Base-by-base conservation (phyloP, 2,797 vertebrate species). In the Sternarchorhynchus goeldii region DNA sequence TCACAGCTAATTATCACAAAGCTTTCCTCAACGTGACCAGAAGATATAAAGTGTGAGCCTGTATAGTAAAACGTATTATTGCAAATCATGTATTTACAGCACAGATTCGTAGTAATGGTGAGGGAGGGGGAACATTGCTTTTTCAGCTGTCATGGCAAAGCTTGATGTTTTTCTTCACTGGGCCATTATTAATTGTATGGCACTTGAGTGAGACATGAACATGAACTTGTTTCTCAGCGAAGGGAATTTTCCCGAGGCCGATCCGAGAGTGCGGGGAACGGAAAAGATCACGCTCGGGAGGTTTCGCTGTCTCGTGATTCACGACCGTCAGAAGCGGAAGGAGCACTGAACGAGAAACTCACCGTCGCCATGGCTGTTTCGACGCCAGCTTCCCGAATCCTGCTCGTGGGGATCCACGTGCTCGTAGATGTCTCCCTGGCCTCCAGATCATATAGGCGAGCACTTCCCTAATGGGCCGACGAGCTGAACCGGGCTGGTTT, bases 91-190 rank as follows among this genome's bases (percentile, higher is more conserved):
- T 6, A 21, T 50, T 12, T 50, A 50, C 10, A 12, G 10, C 10
- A 50, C 45, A 45, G 65, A n/a, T 29, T 68, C 12, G 6, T 50
- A 6, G 21, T 50, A 50, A 62, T 29, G 21, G 25, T 14, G 21
- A 8, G 45, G 55, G 25, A 53, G 29, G 32, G n/a, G 3, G 29
- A 53, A 25, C 17, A 68, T 16, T 50, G 20, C 12, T 74, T 62
- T 60, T 73, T 62, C 80, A 75, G 76, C 76, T 75, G 70, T 41
- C 55, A 77, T 73, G 69, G 69, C 45, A 77, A 25, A 29, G 20
- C 7, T 74, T 58, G 57, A 32, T 77, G 70, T 75, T 78, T 69
- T 76, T 41, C 57, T 56, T 55, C 25, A 57, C 16, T 34, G 21
- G 56, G 67, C 50, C 25, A 20, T 75, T 45, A 57, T 56, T 70